Percentiles rank a stretch among this genome's conserved stretches.
These are phyloP conservation scores for Cartodere bifasciata DNA, from an alignment of 2,888 invertebrate genomes.

Conservation along the genomic window DNA sequence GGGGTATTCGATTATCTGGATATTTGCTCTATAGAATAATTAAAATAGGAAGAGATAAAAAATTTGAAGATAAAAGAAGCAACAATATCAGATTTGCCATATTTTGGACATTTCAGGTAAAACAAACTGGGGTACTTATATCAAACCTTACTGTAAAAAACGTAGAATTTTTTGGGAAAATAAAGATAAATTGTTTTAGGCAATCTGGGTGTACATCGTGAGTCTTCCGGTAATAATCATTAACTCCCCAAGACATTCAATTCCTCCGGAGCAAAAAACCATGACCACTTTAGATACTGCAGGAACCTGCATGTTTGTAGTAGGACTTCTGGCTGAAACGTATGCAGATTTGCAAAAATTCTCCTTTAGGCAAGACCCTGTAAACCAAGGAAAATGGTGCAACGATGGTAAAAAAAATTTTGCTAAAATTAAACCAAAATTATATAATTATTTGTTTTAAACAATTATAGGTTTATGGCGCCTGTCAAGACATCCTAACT, in stretches of 20 bases:
- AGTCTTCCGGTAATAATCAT: slow-evolving; percentile 86
- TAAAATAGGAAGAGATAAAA: slow-evolving; percentile 80
- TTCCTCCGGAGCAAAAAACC: slow-evolving; percentile 63
- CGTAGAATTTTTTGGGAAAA: background rate
- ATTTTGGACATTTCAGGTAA: slow-evolving; percentile 84
- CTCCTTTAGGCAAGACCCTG: slow-evolving; percentile 76
- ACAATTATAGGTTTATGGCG: slow-evolving; percentile 48
- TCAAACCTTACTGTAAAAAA: too few relatives aligned
- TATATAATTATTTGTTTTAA: background rate
- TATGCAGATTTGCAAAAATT: slow-evolving; percentile 90
- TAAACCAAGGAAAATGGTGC: slow-evolving; percentile 85
- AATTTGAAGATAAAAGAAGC: slow-evolving; percentile 79
- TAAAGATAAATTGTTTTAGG: slow-evolving; percentile 39
- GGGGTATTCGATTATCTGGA: slow-evolving; percentile 77
- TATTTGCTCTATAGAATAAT: slow-evolving; percentile 84
- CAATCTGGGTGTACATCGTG: slow-evolving; percentile 83
- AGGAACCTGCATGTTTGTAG: slow-evolving; percentile 73
- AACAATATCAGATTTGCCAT: slow-evolving; percentile 82
- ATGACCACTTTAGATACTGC: slow-evolving; percentile 81
- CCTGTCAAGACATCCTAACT: slow-evolving; percentile 84
- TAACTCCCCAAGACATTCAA: slow-evolving; percentile 71
- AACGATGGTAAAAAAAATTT: slow-evolving; percentile 54
- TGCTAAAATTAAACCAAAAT: background rate
- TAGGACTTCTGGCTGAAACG: slow-evolving; percentile 76
- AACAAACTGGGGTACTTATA: slow-evolving; percentile 6